Percentiles rank a stretch among this genome's conserved stretches.
phyloP scores from a whole-genome alignment of 2,888 invertebrate species.

The Hemicrepidius hirtus region DNA sequence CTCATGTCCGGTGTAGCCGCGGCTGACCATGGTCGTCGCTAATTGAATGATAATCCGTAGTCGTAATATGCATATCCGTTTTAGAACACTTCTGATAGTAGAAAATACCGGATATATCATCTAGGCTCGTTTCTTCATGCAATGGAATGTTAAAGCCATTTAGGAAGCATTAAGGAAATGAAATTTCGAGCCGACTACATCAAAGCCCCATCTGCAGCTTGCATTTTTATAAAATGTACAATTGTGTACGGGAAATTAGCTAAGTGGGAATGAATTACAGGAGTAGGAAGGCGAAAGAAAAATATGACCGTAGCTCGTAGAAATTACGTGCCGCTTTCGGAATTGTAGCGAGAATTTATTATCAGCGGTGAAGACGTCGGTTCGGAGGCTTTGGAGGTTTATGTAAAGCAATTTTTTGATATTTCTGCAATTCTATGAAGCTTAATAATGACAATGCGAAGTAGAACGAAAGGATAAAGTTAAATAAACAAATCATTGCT shows the following conservation, averaged over 20 bases:
- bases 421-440: background rate
- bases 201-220: constrained; percentile 6
- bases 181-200: constrained; percentile 10
- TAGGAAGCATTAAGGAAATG: constrained; percentile 27
- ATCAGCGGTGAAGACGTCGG: background rate
- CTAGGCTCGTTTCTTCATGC: background rate
- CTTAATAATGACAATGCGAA: too few species aligned
- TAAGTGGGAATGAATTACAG: constrained; percentile 9
- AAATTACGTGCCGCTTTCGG: constrained; percentile 18
- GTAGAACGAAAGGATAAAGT: too few species aligned
- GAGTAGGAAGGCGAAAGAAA: background rate
- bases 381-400: background rate
- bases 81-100: constrained; percentile 24
- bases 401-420: constrained; percentile 7
- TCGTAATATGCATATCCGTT: constrained; percentile 47
- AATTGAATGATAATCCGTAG: constrained; percentile 48
- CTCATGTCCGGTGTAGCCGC: constrained; percentile 38
- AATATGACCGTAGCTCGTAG: constrained; percentile 1
- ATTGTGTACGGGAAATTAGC: constrained; percentile 14
- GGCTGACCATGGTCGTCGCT: constrained; percentile 28
- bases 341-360: constrained; percentile 12
- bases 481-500: too few species aligned
- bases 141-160: background rate
- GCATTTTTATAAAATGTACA: constrained; percentile 4
- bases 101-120: constrained; percentile 28